Conservation (phyloP, 2,888 invertebrate genomes). For the Ethmia dodecea region DNA sequence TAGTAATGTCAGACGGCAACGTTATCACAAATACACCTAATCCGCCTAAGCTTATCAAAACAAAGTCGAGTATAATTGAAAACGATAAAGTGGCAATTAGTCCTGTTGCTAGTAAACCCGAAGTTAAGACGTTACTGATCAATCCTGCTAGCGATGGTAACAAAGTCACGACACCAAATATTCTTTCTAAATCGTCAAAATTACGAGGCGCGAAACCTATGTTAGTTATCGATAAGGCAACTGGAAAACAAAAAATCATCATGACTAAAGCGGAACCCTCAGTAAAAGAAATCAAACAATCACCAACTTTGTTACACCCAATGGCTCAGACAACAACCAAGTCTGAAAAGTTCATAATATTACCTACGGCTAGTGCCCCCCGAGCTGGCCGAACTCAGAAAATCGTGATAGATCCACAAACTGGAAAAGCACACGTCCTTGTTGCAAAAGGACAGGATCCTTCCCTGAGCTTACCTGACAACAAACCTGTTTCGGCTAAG, state of each 20-base stretch:
- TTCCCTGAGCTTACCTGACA: slow-evolving; percentile 33
- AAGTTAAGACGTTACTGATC: slow-evolving; percentile 59
- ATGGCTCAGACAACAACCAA: slow-evolving; percentile 40
- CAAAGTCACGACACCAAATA: slow-evolving; percentile 65
- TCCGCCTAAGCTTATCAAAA: slow-evolving; percentile 49
- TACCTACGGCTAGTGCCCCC: slow-evolving; percentile 52
- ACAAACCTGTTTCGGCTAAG: slow-evolving; percentile 60
- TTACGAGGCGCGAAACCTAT: slow-evolving; percentile 64
- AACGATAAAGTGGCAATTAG: slow-evolving; percentile 46
- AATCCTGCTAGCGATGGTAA: slow-evolving; percentile 48
- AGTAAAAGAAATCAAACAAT: slow-evolving; percentile 52
- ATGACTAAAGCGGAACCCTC: slow-evolving; percentile 57
- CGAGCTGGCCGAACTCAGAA: slow-evolving; percentile 61
- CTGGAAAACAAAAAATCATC: slow-evolving; percentile 68
- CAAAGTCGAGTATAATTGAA: slow-evolving; percentile 42
- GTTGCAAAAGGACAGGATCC: slow-evolving; percentile 49
- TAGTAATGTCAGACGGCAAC: slow-evolving; percentile 73
- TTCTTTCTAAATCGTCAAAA: slow-evolving; percentile 68
- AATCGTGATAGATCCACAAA: slow-evolving; percentile 68
- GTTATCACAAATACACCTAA: slow-evolving; percentile 45
- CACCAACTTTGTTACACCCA: slow-evolving; percentile 41
- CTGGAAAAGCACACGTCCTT: slow-evolving; percentile 65
- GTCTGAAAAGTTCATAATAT: slow-evolving; percentile 62
- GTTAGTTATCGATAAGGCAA: slow-evolving; percentile 65
- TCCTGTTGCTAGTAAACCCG: slow-evolving; percentile 39